phyloP scores from a whole-genome alignment of 2,797 vertebrate species.

The Myiothlypis chrysogaster region DNA sequence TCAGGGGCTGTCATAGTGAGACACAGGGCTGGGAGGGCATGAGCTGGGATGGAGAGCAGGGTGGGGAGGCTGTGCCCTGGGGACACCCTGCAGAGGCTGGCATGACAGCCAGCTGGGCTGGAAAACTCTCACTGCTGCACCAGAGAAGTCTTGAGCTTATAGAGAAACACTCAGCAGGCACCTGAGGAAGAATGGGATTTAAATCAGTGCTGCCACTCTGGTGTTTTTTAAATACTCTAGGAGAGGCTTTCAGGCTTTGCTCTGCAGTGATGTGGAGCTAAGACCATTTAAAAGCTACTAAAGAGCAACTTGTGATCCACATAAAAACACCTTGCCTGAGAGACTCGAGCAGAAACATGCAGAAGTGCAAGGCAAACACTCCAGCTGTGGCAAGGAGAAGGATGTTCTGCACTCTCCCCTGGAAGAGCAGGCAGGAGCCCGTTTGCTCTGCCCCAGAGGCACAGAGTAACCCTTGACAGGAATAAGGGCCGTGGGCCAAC shows the following conservation, averaged over 20 bases:
- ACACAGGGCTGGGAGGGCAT: not conserved
- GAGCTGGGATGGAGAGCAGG: not conserved
- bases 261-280: not conserved
- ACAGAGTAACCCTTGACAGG: not conserved
- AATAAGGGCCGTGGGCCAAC: not conserved
- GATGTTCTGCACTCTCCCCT: not conserved
- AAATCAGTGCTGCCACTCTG: not conserved
- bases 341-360: not conserved
- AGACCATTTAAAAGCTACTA: not conserved
- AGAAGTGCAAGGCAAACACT: not conserved
- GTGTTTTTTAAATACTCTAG: not conserved
- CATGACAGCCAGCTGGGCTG: accelerated
- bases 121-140: not conserved
- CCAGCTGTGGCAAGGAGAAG: not conserved
- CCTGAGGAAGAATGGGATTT: not conserved
- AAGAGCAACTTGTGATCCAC: not conserved
- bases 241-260: not conserved
- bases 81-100: not conserved
- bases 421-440: not conserved
- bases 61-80: not conserved
- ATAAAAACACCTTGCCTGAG: not conserved
- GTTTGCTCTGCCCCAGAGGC: not conserved
- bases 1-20: not conserved
- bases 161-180: not conserved
- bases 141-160: not conserved